Evolutionary conservation across 2,113 vertebrate species (phyloP), one percentile per base, ranked within the genome.

Genomic region (Lichenostomus cassidix): DNA sequence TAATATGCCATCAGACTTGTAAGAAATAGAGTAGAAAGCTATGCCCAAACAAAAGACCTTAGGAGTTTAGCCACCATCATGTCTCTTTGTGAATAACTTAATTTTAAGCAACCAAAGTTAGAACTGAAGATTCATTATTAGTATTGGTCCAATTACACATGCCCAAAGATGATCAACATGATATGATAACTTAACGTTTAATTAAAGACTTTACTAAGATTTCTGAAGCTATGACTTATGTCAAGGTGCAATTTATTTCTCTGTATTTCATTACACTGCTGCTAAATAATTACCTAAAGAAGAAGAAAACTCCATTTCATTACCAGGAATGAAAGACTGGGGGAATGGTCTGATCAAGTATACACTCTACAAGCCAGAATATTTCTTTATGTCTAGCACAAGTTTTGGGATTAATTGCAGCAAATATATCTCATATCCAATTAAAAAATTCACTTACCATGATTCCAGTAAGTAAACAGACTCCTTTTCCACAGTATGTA

Each of bases 401-500:
- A 44, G 7, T 64, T 81, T 59, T 18, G 15, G 14, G 23, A 65
- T 64, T 82, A 92, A 52, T 53, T 80, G n/a, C 47, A 85, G 47
- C 39, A 74, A 55, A 74, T 21, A 24, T 41, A 65, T 52, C 27
- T 83, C 27, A 74, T 35, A 88, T 73, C 25, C 33, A 75, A 12
- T 52, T 6, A 75, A 79, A 17, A 92, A 91, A 86, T 44, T 74
- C 79, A 97, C 99, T 99, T 96, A 99, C 99, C 99, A 99, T 99
- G 67, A 99, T 99, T 97, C 99, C 99, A 93, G 99, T 99, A 76
- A 99, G 99, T 96, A 99, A 98, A 96, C 99, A 99, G 92, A 99
- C 99, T 95, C 99, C 99, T 98, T 99, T 99, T 78, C 99, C 99
- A 98, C 99, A 99, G 98, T 99, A 99, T 39, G 99, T 99, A 97